Evolutionary conservation across 2,888 invertebrate species (phyloP).

Genomic region (Shargacucullia verbasci): DNA sequence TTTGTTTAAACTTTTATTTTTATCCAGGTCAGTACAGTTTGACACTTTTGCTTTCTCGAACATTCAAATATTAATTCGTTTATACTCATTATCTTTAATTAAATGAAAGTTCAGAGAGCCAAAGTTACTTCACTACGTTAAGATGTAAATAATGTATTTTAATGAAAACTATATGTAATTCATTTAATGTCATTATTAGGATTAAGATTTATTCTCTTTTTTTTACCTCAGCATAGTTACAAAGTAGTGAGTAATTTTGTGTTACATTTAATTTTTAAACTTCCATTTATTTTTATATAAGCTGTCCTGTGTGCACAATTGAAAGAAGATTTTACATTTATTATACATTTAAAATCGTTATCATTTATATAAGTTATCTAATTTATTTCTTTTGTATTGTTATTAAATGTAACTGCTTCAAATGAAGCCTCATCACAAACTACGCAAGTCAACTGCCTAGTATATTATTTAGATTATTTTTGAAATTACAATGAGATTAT

Average conservation of each 20-base stretch:
- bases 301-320: conserved; percentile 79
- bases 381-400: conserved; percentile 74
- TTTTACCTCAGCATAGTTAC: conserved; percentile 81
- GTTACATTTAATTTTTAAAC: conserved; percentile 56
- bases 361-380: conserved; percentile 72
- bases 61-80: conserved; percentile 65
- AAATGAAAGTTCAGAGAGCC: conserved; percentile 78
- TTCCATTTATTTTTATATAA: conserved; percentile 58
- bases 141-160: conserved; percentile 82
- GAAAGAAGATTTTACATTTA: conserved; percentile 61
- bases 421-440: conserved; percentile 51
- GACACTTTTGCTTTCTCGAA: conserved; percentile 67
- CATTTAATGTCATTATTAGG: conserved; percentile 78
- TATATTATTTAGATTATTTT: conserved; percentile 71
- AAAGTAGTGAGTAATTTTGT: conserved; percentile 62
- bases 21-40: conserved; percentile 72
- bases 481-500: conserved; percentile 88
- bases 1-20: conserved; percentile 57
- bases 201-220: conserved; percentile 73
- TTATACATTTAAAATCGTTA: conserved; percentile 67
- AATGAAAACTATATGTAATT: conserved; percentile 73
- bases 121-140: conserved; percentile 79
- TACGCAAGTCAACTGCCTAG: conserved; percentile 68
- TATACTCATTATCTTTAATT: conserved; percentile 81
- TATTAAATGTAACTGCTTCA: conserved; percentile 64